Evolutionary conservation across 2,113 vertebrate genomes (phyloP).

Genomic region (Bos javanicus): DNA sequence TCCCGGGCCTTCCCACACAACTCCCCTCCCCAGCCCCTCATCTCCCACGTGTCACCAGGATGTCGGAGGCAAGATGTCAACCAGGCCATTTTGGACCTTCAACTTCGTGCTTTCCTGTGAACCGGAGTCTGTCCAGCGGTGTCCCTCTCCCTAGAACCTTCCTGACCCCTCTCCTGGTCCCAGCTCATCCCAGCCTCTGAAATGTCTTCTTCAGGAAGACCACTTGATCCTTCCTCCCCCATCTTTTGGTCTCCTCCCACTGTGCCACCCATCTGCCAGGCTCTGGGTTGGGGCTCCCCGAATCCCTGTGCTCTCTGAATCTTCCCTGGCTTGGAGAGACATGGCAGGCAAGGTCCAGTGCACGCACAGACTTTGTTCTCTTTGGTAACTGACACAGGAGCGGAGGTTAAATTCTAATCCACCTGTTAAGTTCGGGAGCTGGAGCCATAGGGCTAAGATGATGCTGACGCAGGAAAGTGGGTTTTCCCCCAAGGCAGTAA

Average conservation of each 20-base stretch:
- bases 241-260: neutral
- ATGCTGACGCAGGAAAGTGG: neutral
- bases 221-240: neutral
- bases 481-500: neutral
- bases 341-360: neutral
- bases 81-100: neutral
- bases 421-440: neutral
- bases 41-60: constrained; percentile 8
- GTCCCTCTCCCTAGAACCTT: neutral
- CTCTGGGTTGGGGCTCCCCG: neutral
- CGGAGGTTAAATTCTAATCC: constrained; percentile 44
- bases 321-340: neutral
- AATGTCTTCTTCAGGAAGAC: neutral
- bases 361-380: constrained; percentile 7
- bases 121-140: neutral
- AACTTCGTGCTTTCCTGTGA: neutral
- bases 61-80: neutral
- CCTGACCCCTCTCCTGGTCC: neutral
- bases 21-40: neutral
- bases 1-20: constrained; percentile 26
- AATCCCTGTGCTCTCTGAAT: neutral
- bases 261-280: neutral
- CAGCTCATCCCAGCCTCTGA: neutral
- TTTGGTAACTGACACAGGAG: neutral
- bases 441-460: neutral